phyloP scores from a whole-genome alignment of 2,797 vertebrate species.

The Chrosomus eos region DNA sequence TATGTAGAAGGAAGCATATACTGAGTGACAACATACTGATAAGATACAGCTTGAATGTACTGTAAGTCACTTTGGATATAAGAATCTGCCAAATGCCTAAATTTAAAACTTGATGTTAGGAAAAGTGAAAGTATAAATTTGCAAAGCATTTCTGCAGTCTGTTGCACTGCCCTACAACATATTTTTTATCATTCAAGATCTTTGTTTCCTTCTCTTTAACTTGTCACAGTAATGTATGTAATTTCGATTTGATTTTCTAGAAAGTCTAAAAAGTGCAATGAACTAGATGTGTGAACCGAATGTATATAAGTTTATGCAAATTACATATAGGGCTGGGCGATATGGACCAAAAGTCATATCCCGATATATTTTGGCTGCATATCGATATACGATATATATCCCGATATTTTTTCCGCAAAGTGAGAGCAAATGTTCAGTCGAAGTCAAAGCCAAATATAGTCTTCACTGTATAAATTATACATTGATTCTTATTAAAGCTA shows the following conservation, averaged over 20 bases:
- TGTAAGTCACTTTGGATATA: not conserved
- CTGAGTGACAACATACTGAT: constrained; percentile 1
- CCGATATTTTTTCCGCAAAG: too few species aligned
- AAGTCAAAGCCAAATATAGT: too few species aligned
- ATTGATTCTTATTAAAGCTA: too few species aligned
- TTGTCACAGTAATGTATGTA: not conserved
- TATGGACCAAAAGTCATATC: too few species aligned
- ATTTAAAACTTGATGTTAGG: not conserved
- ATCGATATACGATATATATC: too few species aligned
- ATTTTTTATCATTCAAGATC: not conserved
- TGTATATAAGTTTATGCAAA: too few species aligned
- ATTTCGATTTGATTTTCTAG: not conserved
- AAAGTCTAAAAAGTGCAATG: not conserved
- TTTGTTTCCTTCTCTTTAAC: not conserved
- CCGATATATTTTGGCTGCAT: too few species aligned
- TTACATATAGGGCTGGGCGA: too few species aligned
- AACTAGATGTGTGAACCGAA: not conserved
- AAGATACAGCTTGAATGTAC: not conserved
- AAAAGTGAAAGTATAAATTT: not conserved
- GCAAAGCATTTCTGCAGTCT: not conserved
- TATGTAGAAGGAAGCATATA: not conserved
- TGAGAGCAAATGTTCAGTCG: too few species aligned
- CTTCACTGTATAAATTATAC: too few species aligned
- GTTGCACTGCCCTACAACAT: not conserved
- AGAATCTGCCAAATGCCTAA: not conserved